Base-by-base conservation (phyloP, 2,113 vertebrate genomes). In the Pterocles burchelli region DNA sequence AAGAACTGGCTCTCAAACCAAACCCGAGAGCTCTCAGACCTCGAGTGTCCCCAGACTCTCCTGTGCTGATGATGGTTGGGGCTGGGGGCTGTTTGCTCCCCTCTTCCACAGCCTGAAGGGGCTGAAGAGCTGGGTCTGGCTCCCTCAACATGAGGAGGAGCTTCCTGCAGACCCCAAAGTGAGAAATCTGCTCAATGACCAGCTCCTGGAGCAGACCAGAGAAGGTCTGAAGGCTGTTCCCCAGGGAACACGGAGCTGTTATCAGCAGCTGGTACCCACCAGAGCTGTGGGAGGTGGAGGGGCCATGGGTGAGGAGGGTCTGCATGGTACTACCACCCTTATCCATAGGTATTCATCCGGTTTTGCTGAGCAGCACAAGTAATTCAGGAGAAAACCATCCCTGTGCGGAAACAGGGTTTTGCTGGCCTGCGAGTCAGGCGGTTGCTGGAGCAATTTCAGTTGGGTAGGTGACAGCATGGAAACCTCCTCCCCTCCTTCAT, bases 81-180 rank as follows among this genome's bases (percentile, higher is more conserved):
- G 16, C n/a, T 22, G 17, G 21, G 63, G 18, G n/a, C 31, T 4
- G 2, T 31, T 34, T 78, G 34, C 19, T 2, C 19, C 2, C 25
- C 3, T 11, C 20, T 3, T 52, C 33, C 2, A 2, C 2, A 41
- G 29, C 38, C 41, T 73, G 24, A 81, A 52, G 45, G 20, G 33
- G 46, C 36, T 57, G 28, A 28, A 72, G 54, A 55, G 26, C 21
- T 4, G 3, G 1, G 4, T 59, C 82, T 73, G 72, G 12, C 33
- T 59, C 49, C n/a, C 25, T 68, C 0, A 0, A 31, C 28, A 62
- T 0, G 2, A 73, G 68, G 9, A 81, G 20, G 34, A 77, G 38
- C 41, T 85, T 85, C n/a, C 70, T 72, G 43, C 38, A 65, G 77
- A 6, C 57, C 58, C 49, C 16, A 57, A 68, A 55, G 70, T 51